These are phyloP conservation scores for Trachelipus rathkii DNA, from an alignment of 1,140 invertebrate genomes.

Conservation along the genomic window DNA sequence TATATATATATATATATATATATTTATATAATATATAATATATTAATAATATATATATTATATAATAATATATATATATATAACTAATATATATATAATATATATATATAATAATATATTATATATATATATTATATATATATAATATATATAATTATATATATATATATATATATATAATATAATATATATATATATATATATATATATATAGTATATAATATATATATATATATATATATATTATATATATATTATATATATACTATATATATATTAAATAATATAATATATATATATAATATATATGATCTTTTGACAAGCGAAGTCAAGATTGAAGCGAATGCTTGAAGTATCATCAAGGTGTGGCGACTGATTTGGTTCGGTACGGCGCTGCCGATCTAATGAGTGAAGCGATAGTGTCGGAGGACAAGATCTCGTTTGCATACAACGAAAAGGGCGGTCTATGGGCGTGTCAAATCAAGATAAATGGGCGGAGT, in stretches of 20 bases:
- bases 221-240: too few relatives aligned
- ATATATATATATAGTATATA: too few relatives aligned
- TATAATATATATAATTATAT: slow-evolving; percentile 5
- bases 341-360: background rate
- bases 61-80: too few relatives aligned
- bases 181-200: background rate
- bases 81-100: background rate
- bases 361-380: slow-evolving; percentile 4
- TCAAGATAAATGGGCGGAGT: slow-evolving; percentile 34
- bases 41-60: too few relatives aligned
- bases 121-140: slow-evolving; percentile 8
- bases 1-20: too few relatives aligned
- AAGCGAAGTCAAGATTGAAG: too few relatives aligned
- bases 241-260: too few relatives aligned
- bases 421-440: slow-evolving; percentile 26
- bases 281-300: too few relatives aligned
- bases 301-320: too few relatives aligned
- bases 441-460: slow-evolving; percentile 39
- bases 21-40: too few relatives aligned
- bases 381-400: background rate
- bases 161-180: background rate
- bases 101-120: slow-evolving; percentile 15
- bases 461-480: slow-evolving; percentile 34
- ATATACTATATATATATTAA: too few relatives aligned
- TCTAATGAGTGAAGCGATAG: slow-evolving; percentile 9